Conservation (phyloP, 2,888 invertebrate genomes). For the Drosophila glabriapex region DNA sequence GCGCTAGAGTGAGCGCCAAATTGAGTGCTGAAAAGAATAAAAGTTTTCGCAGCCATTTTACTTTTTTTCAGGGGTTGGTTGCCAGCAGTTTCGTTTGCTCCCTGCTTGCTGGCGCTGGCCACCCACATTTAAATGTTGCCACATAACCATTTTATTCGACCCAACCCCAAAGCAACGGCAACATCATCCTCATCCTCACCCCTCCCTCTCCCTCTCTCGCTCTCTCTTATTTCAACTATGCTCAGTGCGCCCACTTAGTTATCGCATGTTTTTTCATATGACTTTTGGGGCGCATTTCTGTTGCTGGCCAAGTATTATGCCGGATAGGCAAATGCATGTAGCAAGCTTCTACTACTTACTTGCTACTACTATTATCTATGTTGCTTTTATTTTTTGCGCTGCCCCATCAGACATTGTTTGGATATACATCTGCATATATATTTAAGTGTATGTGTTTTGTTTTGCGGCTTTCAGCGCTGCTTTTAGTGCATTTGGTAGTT, state of each 20-base stretch:
- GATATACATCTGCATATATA: conserved; percentile 22
- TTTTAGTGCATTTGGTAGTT: conserved; percentile 56
- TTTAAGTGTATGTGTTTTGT: conserved; percentile 49
- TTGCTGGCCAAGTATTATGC: conserved; percentile 42
- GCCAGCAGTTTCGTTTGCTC: conserved; percentile 21
- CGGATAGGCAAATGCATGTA: conserved; percentile 31
- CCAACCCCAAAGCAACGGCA: conserved; percentile 20
- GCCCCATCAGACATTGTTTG: conserved; percentile 14
- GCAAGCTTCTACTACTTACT: conserved; percentile 16
- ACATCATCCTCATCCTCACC: not conserved
- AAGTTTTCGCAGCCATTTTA: conserved; percentile 83
- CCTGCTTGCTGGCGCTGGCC: conserved; percentile 38
- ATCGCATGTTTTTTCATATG: conserved; percentile 81
- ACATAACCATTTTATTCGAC: conserved; percentile 69
- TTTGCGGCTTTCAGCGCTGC: conserved; percentile 64
- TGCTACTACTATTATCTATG: conserved; percentile 19
- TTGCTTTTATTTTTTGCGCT: conserved; percentile 41
- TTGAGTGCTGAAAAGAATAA: conserved; percentile 81
- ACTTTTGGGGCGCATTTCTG: conserved; percentile 76
- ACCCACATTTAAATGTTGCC: conserved; percentile 82
- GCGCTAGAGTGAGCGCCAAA: conserved; percentile 57
- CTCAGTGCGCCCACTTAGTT: conserved; percentile 51
- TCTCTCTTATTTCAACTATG: not conserved
- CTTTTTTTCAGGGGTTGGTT: conserved; percentile 70
- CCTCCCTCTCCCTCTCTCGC: not conserved